These are phyloP conservation scores for Synaphobranchus kaupii DNA, from an alignment of 2,797 vertebrate genomes.

Conservation along the genomic window DNA sequence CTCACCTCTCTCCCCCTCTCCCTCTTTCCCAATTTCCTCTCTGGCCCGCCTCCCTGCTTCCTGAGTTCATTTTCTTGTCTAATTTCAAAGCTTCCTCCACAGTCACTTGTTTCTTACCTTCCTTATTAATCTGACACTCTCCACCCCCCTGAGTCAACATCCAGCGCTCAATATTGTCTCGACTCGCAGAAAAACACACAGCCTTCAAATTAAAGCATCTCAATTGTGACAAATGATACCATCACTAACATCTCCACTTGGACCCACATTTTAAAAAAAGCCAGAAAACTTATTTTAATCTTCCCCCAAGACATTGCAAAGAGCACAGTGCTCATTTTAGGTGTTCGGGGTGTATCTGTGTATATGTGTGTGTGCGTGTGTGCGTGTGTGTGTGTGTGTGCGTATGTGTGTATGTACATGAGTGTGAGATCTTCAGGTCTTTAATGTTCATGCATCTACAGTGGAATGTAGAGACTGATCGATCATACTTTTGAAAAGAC, in stretches of 20 bases:
- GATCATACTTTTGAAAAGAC: background rate
- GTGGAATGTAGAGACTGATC: background rate
- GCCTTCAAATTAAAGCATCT: slow-evolving; percentile 38
- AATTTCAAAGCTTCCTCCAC: slow-evolving; percentile 52
- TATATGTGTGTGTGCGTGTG: background rate
- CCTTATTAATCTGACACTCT: slow-evolving; percentile 66
- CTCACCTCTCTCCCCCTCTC: slow-evolving; percentile 23
- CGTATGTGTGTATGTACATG: background rate
- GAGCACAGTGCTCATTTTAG: slow-evolving; percentile 16
- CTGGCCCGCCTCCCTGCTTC: background rate
- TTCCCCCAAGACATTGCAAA: background rate
- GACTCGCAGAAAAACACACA: slow-evolving; percentile 40
- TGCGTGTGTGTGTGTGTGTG: background rate
- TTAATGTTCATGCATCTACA: background rate
- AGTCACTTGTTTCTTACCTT: slow-evolving; percentile 46
- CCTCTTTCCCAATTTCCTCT: background rate
- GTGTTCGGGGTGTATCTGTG: background rate
- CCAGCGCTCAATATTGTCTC: slow-evolving; percentile 60
- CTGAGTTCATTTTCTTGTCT: slow-evolving; percentile 29
- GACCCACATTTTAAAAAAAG: slow-evolving; percentile 36
- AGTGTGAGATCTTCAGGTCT: background rate
- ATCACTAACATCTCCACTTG: slow-evolving; percentile 36
- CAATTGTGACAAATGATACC: slow-evolving; percentile 55
- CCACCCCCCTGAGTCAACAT: slow-evolving; percentile 63
- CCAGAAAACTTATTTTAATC: slow-evolving; percentile 37